phyloP scores from a whole-genome alignment of 2,113 vertebrate species.

The Poeciliopsis retropinna region DNA sequence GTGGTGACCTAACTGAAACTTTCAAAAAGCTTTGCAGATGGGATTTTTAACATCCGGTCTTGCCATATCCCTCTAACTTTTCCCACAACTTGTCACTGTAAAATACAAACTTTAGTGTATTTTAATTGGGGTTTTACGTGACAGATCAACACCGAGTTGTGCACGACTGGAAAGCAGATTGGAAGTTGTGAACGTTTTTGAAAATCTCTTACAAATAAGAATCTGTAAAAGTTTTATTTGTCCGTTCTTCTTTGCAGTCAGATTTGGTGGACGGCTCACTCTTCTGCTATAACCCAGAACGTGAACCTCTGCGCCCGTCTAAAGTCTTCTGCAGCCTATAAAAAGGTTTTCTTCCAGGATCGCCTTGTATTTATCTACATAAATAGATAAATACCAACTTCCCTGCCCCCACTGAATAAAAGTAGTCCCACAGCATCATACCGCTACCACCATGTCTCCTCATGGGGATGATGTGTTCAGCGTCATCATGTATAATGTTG shows the following conservation, averaged over 20 bases:
- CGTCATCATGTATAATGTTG: not conserved
- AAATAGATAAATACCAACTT: too few relatives aligned
- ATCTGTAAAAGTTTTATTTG: not conserved
- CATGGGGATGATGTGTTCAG: not conserved
- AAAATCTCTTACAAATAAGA: not conserved
- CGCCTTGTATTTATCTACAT: too few relatives aligned
- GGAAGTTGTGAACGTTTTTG: not conserved
- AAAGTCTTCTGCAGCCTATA: too few relatives aligned
- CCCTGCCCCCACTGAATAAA: too few relatives aligned
- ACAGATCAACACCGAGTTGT: not conserved
- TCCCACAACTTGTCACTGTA: not conserved
- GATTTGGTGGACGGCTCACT: not conserved
- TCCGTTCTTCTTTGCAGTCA: not conserved
- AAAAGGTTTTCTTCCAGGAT: too few relatives aligned
- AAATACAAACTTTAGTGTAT: not conserved
- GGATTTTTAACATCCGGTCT: conserved; percentile 6
- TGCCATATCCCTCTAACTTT: not conserved
- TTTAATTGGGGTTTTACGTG: not conserved
- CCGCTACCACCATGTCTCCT: not conserved
- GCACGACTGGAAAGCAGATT: not conserved
- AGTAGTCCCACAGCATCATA: not conserved
- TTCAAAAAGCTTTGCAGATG: conserved; percentile 29
- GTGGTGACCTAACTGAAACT: conserved; percentile 18
- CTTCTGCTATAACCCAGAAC: not conserved
- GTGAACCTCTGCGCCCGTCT: too few relatives aligned